Base-by-base conservation (phyloP, 2,888 invertebrate species). In the Neocrepidodera transversa region DNA sequence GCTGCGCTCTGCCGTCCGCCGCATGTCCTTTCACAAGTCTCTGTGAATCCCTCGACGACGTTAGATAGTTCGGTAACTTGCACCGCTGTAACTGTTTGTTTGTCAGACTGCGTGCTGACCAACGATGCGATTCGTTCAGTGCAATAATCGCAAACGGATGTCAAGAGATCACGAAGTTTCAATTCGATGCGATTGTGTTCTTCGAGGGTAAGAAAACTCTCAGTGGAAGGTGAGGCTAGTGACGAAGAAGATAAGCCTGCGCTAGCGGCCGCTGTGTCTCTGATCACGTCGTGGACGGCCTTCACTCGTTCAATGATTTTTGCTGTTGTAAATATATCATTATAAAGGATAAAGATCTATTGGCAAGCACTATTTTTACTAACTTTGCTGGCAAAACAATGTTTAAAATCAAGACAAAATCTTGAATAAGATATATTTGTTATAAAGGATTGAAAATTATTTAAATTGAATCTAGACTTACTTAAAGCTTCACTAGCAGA, bases 91-190 rank as follows among this genome's bases (percentile, higher is more conserved):
- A 93, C 87, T 13, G 88, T 84, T 65, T 87, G 87, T 69, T 88
- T 89, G 63, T 88, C 84, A 66, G 87, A 86, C 79, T 88, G 89
- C 3, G 91, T 90, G 43, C 91, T 89, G 58, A 97, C 87, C 54
- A 97, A 84, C 78, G 93, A 92, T 57, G 94, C 94, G 80, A 95
- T 89, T 65, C 95, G 84, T 76, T 97, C 96, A 78, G 96, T 94
- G 69, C 95, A 93, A 76, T 92, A 93, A 80, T 95, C 93, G 77
- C 93, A 94, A 38, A 95, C 86, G n/a, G 90, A 87, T 35, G 85
- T 84, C 45, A 95, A 82, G 76, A 95, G 84, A 71, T 93, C 91
- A 62, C 86, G 85, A 47, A 97, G 80, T 77, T 90, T 90, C 8
- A 83, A 82, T 61, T 85, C 86, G 5, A 94, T 87, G 60, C 86